Percentiles rank a stretch among this genome's conserved stretches.
Evolutionary conservation across 2,797 vertebrate species (phyloP).

Genomic region (Podarcis siculus): DNA sequence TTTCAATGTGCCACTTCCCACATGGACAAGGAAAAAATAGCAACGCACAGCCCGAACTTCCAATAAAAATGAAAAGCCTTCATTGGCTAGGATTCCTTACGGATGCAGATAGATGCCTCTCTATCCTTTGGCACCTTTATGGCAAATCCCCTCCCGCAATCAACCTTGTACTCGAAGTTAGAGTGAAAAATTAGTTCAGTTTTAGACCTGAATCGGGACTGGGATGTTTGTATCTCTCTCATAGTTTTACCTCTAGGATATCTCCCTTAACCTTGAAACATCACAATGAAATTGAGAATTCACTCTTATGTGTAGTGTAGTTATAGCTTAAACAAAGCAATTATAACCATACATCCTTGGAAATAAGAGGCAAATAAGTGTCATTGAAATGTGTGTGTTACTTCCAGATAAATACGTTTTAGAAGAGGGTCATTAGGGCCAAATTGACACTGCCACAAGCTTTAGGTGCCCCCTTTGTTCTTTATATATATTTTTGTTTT

Average conservation of each 20-base stretch:
- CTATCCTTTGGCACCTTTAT: not conserved
- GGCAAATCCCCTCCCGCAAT: too few species aligned
- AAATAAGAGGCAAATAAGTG: not conserved
- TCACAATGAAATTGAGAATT: not conserved
- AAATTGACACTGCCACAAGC: not conserved
- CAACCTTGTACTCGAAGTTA: not conserved
- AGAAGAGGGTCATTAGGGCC: not conserved
- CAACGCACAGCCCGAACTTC: not conserved
- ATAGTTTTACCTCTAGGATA: not conserved
- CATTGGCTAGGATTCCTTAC: not conserved
- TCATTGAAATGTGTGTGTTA: not conserved
- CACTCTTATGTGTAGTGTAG: not conserved
- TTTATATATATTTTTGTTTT: not conserved
- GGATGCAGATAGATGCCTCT: not conserved
- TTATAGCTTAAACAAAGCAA: not conserved
- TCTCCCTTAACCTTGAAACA: not conserved
- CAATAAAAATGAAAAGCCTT: not conserved
- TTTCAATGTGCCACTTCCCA: too few species aligned
- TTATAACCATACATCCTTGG: not conserved
- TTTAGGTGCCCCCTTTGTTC: not conserved
- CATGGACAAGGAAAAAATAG: not conserved
- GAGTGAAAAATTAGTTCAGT: not conserved
- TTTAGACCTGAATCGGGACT: not conserved
- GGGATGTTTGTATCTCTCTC: not conserved
- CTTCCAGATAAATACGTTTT: not conserved